These are phyloP conservation scores for Rhinatrema bivittatum DNA, from an alignment of 2,797 vertebrate species.

Conservation along the genomic window DNA sequence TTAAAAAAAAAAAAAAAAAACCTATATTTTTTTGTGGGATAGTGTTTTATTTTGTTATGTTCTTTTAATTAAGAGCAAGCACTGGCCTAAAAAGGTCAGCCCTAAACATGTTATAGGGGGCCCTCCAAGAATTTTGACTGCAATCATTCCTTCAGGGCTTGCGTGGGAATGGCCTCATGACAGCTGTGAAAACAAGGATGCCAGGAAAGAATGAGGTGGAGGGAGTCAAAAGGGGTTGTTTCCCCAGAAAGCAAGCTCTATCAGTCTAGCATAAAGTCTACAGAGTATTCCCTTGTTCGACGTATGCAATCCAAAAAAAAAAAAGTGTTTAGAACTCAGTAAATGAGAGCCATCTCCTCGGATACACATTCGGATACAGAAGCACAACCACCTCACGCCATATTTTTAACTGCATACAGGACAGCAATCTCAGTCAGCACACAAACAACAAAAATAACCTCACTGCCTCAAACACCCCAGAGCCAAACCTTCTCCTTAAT, in stretches of 20 bases:
- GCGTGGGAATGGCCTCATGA: conserved; percentile 14
- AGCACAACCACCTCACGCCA: no score
- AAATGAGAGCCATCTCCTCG: no score
- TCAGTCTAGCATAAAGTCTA: conserved; percentile 1
- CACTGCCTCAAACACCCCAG: no score
- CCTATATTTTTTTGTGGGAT: no score
- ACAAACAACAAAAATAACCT: no score
- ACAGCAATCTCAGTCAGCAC: no score
- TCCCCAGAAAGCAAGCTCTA: conserved; percentile 2
- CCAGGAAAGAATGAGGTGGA: conserved; percentile 11
- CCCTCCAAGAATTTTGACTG: conserved; percentile 3
- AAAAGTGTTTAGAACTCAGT: no score
- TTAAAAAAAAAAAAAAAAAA: no score
- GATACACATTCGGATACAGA: no score
- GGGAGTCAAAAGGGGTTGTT: conserved; percentile 15
- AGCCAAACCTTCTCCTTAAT: no score
- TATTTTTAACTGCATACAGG: no score
- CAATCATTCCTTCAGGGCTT: conserved; percentile 1
- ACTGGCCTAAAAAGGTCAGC: conserved; percentile 9
- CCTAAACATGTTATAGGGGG: not conserved
- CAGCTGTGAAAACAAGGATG: conserved; percentile 46
- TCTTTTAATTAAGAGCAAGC: not conserved
- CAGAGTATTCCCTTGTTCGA: conserved; percentile 9
- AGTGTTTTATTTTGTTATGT: not conserved
- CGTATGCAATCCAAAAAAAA: conserved; percentile 11